A percentile compares a stretch with the other conserved stretches of the same genome.
Conservation (phyloP, 2,113 vertebrate genomes). For the Lampris incognitus region DNA sequence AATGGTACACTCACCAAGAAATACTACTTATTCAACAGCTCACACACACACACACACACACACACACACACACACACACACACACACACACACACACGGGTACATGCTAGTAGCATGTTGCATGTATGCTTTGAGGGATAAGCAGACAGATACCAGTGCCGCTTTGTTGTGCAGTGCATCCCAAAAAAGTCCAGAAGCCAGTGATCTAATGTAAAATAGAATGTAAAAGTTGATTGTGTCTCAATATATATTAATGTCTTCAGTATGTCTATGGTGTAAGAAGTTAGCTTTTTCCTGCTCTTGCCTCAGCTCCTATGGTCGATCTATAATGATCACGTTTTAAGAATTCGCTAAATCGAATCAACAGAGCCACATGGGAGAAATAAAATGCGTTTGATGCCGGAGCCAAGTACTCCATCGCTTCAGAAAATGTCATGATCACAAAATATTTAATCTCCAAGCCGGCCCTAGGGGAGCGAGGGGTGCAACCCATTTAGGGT, state of each 20-base stretch:
- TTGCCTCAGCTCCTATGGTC: constrained; percentile 12
- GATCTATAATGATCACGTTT: constrained; percentile 54
- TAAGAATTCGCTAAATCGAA: constrained; percentile 63
- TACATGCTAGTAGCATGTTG: neutral
- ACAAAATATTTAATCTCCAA: constrained; percentile 55
- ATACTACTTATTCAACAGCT: neutral
- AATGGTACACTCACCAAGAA: constrained; percentile 23
- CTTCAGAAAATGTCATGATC: constrained; percentile 70
- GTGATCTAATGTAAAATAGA: constrained; percentile 49
- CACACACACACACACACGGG: constrained; percentile 5
- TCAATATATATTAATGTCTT: constrained; percentile 60
- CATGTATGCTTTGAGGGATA: constrained; percentile 27
- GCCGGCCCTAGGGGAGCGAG: constrained; percentile 51
- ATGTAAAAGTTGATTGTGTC: constrained; percentile 56
- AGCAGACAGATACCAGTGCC: neutral
- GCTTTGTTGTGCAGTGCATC: constrained; percentile 9
- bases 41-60: constrained; percentile 8
- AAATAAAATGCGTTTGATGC: constrained; percentile 73
- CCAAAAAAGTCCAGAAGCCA: constrained; percentile 45
- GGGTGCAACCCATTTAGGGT: constrained; percentile 54
- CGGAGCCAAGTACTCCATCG: constrained; percentile 61
- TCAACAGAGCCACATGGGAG: constrained; percentile 72
- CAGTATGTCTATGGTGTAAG: constrained; percentile 40
- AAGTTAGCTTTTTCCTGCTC: constrained; percentile 18
- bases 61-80: constrained; percentile 28